These are phyloP conservation scores for Unio pictorum DNA, from an alignment of 2,888 invertebrate genomes.

Conservation along the genomic window DNA sequence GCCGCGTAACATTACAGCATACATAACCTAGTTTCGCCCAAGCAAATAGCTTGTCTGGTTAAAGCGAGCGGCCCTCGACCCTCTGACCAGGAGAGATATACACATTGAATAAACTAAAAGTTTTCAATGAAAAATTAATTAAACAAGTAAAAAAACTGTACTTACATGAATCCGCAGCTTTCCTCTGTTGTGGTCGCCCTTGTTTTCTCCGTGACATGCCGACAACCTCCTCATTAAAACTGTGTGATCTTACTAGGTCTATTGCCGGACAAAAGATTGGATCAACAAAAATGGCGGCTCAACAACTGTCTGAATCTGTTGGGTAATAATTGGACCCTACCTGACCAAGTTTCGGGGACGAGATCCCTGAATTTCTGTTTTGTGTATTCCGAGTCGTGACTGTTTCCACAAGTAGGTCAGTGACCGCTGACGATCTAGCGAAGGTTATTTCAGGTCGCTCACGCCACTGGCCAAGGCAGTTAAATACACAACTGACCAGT, in stretches of 20 bases:
- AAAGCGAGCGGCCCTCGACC: too few relatives aligned
- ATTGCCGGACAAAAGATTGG: conserved; percentile 55
- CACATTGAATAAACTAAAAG: conserved; percentile 11
- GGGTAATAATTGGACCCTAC: conserved; percentile 7
- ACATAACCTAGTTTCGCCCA: too few relatives aligned
- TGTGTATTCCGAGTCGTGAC: too few relatives aligned
- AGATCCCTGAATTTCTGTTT: too few relatives aligned
- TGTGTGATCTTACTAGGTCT: conserved; percentile 34
- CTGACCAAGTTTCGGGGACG: conserved; percentile 4
- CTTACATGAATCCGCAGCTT: conserved; percentile 70
- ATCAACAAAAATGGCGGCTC: conserved; percentile 57
- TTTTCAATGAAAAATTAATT: conserved; percentile 26
- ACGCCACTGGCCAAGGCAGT: neutral
- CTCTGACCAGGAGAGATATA: too few relatives aligned
- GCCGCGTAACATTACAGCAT: too few relatives aligned
- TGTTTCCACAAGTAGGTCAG: neutral
- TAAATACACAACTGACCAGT: conserved; percentile 12
- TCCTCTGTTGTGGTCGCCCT: conserved; percentile 72
- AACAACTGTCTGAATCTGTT: conserved; percentile 1
- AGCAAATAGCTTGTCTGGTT: too few relatives aligned
- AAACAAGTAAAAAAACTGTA: conserved; percentile 28
- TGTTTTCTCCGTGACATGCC: conserved; percentile 69
- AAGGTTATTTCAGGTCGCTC: conserved; percentile 20
- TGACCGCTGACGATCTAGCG: conserved; percentile 7
- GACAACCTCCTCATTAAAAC: conserved; percentile 48